Percentiles rank a stretch among this genome's conserved stretches.
These are phyloP conservation scores for Galeopterus variegatus DNA, from an alignment of 2,113 vertebrate genomes.

Conservation along the genomic window DNA sequence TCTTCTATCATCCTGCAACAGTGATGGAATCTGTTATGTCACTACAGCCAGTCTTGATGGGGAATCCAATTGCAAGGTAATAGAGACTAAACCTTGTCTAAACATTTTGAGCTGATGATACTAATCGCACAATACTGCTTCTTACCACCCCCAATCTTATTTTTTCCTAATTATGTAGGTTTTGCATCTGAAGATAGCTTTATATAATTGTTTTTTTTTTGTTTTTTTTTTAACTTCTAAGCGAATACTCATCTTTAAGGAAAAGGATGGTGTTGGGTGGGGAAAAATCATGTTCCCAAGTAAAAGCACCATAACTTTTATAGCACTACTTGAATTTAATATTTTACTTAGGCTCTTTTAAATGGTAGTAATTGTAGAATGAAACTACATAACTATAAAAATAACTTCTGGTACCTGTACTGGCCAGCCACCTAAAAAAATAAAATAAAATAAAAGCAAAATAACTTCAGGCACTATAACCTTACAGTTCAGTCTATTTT, in stretches of 20 bases:
- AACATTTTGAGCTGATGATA: neutral
- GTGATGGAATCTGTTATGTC: constrained; percentile 95
- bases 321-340: constrained; percentile 7
- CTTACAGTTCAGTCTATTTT: constrained; percentile 45
- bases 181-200: neutral
- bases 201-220: neutral
- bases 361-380: neutral
- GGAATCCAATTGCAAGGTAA: constrained; percentile 98
- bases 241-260: constrained; percentile 36
- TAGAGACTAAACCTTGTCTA: neutral
- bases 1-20: constrained; percentile 93
- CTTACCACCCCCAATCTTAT: neutral
- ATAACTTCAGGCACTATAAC: constrained; percentile 30
- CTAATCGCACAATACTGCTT: constrained; percentile 9
- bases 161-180: constrained; percentile 19
- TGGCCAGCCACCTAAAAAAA: too few species aligned
- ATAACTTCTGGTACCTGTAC: neutral
- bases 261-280: neutral
- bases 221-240: constrained; percentile 46
- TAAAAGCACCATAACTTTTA: constrained; percentile 49
- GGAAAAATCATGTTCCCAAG: neutral
- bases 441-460: neutral
- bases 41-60: constrained; percentile 99
- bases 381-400: constrained; percentile 43
- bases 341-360: constrained; percentile 36